These are phyloP conservation scores for Autographa gamma DNA, from an alignment of 2,888 invertebrate species.

Conservation along the genomic window DNA sequence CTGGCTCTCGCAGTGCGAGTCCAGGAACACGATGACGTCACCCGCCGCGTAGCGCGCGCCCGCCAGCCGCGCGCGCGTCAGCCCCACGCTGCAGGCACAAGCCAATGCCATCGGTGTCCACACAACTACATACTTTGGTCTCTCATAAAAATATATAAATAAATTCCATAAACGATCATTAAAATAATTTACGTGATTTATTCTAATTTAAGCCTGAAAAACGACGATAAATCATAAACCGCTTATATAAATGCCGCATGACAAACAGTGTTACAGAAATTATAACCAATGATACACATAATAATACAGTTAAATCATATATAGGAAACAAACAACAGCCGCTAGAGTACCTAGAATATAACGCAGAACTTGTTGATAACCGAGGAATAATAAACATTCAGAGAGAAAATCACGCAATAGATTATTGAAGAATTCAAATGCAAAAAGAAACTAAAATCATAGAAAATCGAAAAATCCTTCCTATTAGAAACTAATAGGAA, in stretches of 20 bases:
- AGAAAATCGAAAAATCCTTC: too few species aligned
- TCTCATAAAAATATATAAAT: too few species aligned
- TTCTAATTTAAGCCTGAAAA: not conserved
- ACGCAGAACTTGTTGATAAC: not conserved
- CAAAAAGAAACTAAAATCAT: too few species aligned
- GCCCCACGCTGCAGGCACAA: conserved; percentile 59
- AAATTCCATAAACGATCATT: too few species aligned
- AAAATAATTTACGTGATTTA: too few species aligned
- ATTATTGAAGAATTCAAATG: not conserved
- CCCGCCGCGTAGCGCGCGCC: conserved; percentile 95
- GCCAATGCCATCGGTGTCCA: conserved; percentile 19
- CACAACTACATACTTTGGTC: not conserved
- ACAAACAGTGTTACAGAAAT: too few species aligned
- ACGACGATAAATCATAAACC: not conserved
- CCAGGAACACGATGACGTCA: conserved; percentile 95
- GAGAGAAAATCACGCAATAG: not conserved
- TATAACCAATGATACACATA: too few species aligned
- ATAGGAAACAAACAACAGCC: not conserved
- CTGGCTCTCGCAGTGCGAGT: conserved; percentile 97
- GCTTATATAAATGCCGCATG: too few species aligned
- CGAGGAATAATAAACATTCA: not conserved
- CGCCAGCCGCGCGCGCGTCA: conserved; percentile 94
- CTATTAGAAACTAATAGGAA: too few species aligned
- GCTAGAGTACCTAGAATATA: not conserved
- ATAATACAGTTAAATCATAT: too few species aligned